Evolutionary conservation across 53 echinoderm and acorn worm species (phyloP), one percentile per base, ranked within the genome.

Genomic region (Pentamera pediparva): DNA sequence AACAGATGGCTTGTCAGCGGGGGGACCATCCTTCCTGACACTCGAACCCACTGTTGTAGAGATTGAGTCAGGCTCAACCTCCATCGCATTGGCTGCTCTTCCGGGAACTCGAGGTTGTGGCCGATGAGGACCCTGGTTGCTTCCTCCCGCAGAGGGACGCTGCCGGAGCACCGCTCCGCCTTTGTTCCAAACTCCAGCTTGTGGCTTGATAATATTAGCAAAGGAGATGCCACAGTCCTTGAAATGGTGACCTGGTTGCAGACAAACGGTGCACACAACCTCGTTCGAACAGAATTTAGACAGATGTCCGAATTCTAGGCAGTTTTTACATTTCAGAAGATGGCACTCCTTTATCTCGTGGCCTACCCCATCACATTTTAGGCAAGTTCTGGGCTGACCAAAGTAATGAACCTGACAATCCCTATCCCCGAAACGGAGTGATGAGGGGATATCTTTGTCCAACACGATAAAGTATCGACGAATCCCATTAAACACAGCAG

Each of bases 361-460:
- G 1, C 78, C 56, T 4, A 18, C 32, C 19, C 18, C 17, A 1
- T 51, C 65, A 36, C 78, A 78, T 10, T 70, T 79, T 45, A 79
- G 47, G 34, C 39, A 64, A 2, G 82, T 75, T 34, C 75, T 36
- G 5, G 75, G 75, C 25, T 75, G 65, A 0, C 65, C 82, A 27
- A 33, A 19, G 41, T 82, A 82, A 13, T 67, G 10, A 0, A 83
- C 37, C 83, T 77, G 67, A 28, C 76, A 76, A 5, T 83, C 65
- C n/a, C 83, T 29, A 13, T 62, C 74, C 24, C 69, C 83, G 3
- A 83, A 30, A 28, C 69, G 48, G 18, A 83, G 37, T 22, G 76
- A 40, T 3, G 82, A 81, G 2, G 74, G 63, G 13, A 81, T 74
- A 22, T 72, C 61, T 2, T n/a, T 58, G 10, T 29, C 18, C 17